phyloP scores from a whole-genome alignment of 2,888 invertebrate genomes.

The Epistrophe eligans region DNA sequence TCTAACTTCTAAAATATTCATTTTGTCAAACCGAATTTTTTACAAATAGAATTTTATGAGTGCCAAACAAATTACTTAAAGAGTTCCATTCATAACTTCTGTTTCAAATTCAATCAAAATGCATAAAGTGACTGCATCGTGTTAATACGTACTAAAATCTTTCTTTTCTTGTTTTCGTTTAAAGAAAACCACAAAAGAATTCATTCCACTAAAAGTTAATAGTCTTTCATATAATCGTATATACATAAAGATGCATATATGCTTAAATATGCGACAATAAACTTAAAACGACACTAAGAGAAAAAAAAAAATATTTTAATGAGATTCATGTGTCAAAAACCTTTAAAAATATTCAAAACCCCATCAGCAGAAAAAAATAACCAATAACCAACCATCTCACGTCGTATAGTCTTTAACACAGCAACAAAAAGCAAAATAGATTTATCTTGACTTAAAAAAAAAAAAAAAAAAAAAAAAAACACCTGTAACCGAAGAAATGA shows the following conservation, averaged over 20 bases:
- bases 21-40: neutral
- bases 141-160: neutral
- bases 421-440: conserved; percentile 23
- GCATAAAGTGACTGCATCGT: neutral
- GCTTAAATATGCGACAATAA: conserved; percentile 6
- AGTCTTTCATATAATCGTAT: conserved; percentile 12
- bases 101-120: neutral
- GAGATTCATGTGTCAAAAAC: conserved; percentile 62
- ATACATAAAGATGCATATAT: neutral
- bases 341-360: conserved; percentile 40
- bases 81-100: neutral
- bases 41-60: neutral
- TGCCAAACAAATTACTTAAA: neutral
- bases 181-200: conserved; percentile 39
- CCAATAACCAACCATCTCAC: conserved; percentile 17
- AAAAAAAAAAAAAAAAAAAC: conserved; percentile 48
- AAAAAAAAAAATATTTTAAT: conserved; percentile 25
- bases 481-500: conserved; percentile 55
- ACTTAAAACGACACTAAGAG: conserved; percentile 35
- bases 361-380: neutral
- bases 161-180: conserved; percentile 11
- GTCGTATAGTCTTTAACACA: conserved; percentile 1
- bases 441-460: conserved; percentile 44
- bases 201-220: conserved; percentile 38
- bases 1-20: too few relatives aligned